These are phyloP conservation scores for Daktulosphaira vitifoliae DNA, from an alignment of 1,140 invertebrate genomes.

Conservation along the genomic window DNA sequence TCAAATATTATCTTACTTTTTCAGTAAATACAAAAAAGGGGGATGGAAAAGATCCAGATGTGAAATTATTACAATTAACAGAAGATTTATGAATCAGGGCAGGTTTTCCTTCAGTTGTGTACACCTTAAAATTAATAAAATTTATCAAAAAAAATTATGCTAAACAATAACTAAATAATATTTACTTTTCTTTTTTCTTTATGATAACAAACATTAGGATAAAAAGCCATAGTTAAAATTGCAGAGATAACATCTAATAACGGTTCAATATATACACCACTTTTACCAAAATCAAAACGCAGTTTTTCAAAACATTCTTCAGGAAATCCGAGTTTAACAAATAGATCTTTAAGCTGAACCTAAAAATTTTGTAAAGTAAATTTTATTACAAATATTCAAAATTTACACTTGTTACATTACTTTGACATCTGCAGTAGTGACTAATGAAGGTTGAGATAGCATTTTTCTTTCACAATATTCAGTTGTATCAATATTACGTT, in stretches of 20 bases:
- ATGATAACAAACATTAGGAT: constrained; percentile 93
- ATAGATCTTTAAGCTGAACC: constrained; percentile 78
- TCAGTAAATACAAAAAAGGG: constrained; percentile 98
- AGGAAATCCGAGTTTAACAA: constrained; percentile 75
- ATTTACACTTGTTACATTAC: neutral
- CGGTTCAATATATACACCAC: constrained; percentile 57
- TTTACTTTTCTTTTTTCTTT: constrained; percentile 83
- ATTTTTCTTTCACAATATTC: constrained; percentile 86
- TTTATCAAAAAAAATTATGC: neutral
- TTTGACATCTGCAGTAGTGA: constrained; percentile 86
- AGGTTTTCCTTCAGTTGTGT: constrained; percentile 88
- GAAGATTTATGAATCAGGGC: constrained; percentile 95
- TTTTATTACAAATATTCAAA: constrained; percentile 8
- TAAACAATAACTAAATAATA: neutral
- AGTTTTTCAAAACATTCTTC: constrained; percentile 71
- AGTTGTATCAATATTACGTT: constrained; percentile 69
- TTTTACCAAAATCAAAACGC: constrained; percentile 55
- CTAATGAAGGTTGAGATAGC: constrained; percentile 75
- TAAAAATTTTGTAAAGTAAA: constrained; percentile 41
- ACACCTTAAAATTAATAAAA: constrained; percentile 52
- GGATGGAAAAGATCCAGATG: constrained; percentile 70
- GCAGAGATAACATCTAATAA: constrained; percentile 78
- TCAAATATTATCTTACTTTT: constrained; percentile 57
- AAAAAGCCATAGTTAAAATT: constrained; percentile 79
- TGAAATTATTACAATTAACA: constrained; percentile 83